These are phyloP conservation scores for Diarsia mendica DNA, from an alignment of 2,888 invertebrate species.

Conservation along the genomic window DNA sequence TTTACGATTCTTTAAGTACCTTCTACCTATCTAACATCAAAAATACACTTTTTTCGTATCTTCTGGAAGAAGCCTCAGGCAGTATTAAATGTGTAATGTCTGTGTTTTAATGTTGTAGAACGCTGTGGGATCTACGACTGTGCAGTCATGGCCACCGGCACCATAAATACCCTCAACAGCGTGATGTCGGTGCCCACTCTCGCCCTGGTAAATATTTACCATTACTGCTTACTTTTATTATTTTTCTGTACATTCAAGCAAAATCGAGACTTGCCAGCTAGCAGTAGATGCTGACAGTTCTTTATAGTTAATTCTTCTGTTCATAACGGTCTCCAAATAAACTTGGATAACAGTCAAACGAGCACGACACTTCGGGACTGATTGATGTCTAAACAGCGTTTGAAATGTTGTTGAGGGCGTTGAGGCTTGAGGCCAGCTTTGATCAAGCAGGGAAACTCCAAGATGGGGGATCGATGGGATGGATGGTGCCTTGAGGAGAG, in stretches of 20 bases:
- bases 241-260: neutral
- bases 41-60: too few species aligned
- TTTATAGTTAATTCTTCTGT: neutral
- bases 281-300: neutral
- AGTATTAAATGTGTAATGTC: too few species aligned
- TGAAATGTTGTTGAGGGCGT: neutral
- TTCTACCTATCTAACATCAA: too few species aligned
- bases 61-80: too few species aligned
- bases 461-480: neutral
- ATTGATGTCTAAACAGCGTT: neutral
- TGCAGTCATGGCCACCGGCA: conserved; percentile 77
- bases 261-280: neutral
- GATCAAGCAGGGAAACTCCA: neutral
- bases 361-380: neutral
- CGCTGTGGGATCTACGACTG: conserved; percentile 79
- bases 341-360: neutral
- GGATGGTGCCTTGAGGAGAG: neutral
- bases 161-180: conserved; percentile 78
- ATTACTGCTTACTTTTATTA: neutral
- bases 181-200: conserved; percentile 83
- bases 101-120: conserved; percentile 70
- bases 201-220: conserved; percentile 77
- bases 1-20: too few species aligned
- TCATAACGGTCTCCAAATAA: neutral
- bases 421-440: neutral